Evolutionary conservation across 2,888 invertebrate genomes (phyloP), one percentile per base, ranked within the genome.

Genomic region (Tetragonisca angustula): DNA sequence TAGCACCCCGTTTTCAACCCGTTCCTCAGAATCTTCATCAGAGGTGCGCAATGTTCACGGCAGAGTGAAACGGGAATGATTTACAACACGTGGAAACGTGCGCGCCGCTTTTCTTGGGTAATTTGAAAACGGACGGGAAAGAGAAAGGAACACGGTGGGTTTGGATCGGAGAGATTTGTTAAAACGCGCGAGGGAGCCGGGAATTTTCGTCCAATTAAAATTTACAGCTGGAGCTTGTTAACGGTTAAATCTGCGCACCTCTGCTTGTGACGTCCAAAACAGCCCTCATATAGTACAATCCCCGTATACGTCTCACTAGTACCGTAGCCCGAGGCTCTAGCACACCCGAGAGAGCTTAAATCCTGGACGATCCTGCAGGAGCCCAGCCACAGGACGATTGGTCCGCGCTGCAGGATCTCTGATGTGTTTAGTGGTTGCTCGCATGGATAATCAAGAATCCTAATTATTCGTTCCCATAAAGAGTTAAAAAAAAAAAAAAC

Each of bases 321-420:
- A 86, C 82, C 78, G 86, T 87, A 90, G 88, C 81, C 83, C 88
- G 77, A 90, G 84, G 88, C 88, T 88, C 87, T 89, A 84, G 87
- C 88, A 89, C 81, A 84, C 84, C 86, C 83, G 76, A 83, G 83
- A 88, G 84, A 88, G 87, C 88, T 88, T 87, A 78, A 87, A 88
- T 85, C 89, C 89, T 89, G 91, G 90, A 92, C 89, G 91, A 90
- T 90, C 91, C 90, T 90, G 91, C 90, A 90, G 89, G 76, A 90
- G 86, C 87, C 92, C 93, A 92, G 89, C 91, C 89, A 91, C 90
- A 89, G 84, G 92, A 93, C 92, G 90, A 92, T 93, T 93, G 93
- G 91, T 88, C 87, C 89, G 85, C 87, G 88, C 88, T 93, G 92
- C 91, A 91, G 92, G 91, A 92, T 90, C 87, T 84, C 86, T 85